Percentiles rank a stretch among this genome's conserved stretches.
Evolutionary conservation across 2,113 vertebrate species (phyloP).

Genomic region (Mesocricetus auratus): DNA sequence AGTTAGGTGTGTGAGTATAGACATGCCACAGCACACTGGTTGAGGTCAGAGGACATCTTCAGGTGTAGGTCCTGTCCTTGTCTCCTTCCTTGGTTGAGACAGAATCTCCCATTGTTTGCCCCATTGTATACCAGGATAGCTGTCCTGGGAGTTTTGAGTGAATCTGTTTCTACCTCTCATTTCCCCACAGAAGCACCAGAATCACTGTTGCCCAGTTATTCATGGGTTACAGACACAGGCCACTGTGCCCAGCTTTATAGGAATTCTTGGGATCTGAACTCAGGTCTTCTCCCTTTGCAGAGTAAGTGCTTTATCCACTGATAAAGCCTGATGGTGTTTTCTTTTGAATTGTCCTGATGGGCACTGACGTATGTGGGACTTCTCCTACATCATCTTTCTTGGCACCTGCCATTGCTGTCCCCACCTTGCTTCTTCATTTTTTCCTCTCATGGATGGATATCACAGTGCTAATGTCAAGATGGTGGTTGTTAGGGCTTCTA

Average conservation of each 20-base stretch:
- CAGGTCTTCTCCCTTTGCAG: background rate
- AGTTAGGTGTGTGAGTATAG: background rate
- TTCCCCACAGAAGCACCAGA: background rate
- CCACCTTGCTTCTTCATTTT: background rate
- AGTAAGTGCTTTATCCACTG: background rate
- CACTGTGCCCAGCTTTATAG: background rate
- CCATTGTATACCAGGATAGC: background rate
- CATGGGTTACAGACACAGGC: background rate
- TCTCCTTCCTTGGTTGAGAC: background rate
- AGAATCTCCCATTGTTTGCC: background rate
- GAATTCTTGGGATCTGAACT: background rate
- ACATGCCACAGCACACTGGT: background rate
- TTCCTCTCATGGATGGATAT: background rate
- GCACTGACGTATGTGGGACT: background rate
- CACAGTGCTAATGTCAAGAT: background rate
- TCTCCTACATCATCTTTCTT: background rate
- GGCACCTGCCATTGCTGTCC: background rate
- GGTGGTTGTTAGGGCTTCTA: constrained; percentile 47
- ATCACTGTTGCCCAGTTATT: too few species aligned
- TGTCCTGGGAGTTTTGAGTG: background rate
- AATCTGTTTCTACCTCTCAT: background rate
- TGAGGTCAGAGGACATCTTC: background rate
- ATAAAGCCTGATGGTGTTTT: background rate
- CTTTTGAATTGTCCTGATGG: background rate
- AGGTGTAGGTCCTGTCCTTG: background rate